Base-by-base conservation (phyloP, 2,888 invertebrate genomes). In the Drosophila dives region DNA sequence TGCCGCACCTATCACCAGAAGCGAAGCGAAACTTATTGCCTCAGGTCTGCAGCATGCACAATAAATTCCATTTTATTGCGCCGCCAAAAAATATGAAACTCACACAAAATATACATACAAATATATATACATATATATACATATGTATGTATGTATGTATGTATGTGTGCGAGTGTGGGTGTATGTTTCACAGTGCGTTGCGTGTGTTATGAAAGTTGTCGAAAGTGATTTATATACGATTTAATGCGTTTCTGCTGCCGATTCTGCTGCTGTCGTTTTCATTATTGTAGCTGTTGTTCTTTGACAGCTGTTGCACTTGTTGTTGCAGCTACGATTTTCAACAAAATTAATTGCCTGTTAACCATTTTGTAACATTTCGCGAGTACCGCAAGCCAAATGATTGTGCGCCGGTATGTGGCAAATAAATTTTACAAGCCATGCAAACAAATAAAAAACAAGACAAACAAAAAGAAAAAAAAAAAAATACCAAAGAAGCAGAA, bases 331-430 rank as follows among this genome's bases (percentile, higher is more conserved):
- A 56, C 60, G 58, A 66, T 70, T 67, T 69, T 66, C 50, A 66
- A 40, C 60, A 56, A 67, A 72, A 80, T 75, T 72, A 84, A 82
- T 79, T 81, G 86, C 64, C 81, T 69, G 80, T 80, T 80, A 77
- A 80, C 77, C 64, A 78, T 77, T 77, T 73, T 77, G 76, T 64
- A 72, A 62, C 72, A 72, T 73, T 72, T 72, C 59, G 59, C 63
- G 70, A 58, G 69, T 29, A 54, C 56, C 70, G 49, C 64, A 71
- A 65, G 70, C 67, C 79, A 80, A 80, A 74, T 77, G 77, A 77
- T 34, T 64, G 67, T 54, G 60, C 59, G 40, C 11, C 49, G 50
- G 23, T 50, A 38, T 53, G 48, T 40, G 59, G 42, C 45, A 69
- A 64, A 78, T 64, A 76, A 12, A 54, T 65, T 73, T 49, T 62